Evolutionary conservation across 2,797 vertebrate species (phyloP).

Genomic region (Tachyglossus aculeatus): DNA sequence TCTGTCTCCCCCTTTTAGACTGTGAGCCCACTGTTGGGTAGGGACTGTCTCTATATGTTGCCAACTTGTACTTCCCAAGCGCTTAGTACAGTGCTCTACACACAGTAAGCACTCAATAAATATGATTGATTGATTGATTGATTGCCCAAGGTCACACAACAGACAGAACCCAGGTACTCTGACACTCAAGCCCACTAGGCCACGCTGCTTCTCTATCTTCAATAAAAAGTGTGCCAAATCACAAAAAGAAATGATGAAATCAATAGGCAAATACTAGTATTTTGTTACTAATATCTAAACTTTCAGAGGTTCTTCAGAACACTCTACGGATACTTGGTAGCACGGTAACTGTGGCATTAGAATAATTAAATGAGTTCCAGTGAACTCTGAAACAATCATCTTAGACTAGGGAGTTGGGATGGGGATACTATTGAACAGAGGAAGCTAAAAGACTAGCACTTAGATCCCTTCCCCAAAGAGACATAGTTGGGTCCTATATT

Average conservation of each 20-base stretch:
- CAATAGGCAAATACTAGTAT: not conserved
- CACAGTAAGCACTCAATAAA: no score
- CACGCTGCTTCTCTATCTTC: no score
- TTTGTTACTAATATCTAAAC: conserved; percentile 5
- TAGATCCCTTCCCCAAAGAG: not conserved
- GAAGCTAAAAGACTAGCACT: not conserved
- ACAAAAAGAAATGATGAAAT: not conserved
- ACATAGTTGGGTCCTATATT: not conserved
- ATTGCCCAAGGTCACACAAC: no score
- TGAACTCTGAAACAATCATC: conserved; percentile 25
- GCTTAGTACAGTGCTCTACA: no score
- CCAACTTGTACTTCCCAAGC: no score
- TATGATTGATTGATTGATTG: no score
- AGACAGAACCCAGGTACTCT: no score
- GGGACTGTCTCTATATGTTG: no score
- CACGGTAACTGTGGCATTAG: conserved; percentile 13
- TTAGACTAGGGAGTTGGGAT: not conserved
- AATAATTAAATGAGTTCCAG: conserved; percentile 29
- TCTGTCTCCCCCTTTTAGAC: no score
- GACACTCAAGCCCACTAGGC: no score
- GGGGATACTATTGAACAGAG: not conserved
- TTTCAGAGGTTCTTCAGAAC: not conserved
- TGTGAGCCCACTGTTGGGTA: no score
- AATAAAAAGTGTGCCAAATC: not conserved
- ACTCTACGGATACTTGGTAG: conserved; percentile 35